These are phyloP conservation scores for Cygnus atratus DNA, from an alignment of 2,113 vertebrate genomes.

Conservation along the genomic window DNA sequence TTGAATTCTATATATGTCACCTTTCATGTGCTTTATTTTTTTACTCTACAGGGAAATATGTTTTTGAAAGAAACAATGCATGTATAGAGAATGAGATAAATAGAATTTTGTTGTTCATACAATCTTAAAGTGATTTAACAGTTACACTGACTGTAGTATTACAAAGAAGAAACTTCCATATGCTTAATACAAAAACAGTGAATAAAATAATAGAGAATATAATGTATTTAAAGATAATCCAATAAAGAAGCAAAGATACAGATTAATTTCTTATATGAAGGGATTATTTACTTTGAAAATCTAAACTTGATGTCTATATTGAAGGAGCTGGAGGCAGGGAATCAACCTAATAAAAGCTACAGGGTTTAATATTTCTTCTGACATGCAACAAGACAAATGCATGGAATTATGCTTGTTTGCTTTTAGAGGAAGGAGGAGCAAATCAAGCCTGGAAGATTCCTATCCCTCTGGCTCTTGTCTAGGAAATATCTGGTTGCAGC, in stretches of 20 bases:
- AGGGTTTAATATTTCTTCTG: neutral
- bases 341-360: neutral
- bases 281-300: neutral
- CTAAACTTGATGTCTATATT: neutral
- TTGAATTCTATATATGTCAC: neutral
- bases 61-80: neutral
- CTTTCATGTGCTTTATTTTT: neutral
- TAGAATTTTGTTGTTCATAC: neutral
- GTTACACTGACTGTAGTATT: neutral
- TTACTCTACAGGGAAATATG: neutral
- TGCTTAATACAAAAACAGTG: neutral
- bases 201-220: neutral
- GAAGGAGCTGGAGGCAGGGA: accelerated
- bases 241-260: neutral
- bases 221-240: neutral
- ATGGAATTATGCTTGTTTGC: neutral
- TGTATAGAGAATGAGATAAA: neutral
- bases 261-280: neutral
- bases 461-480: neutral
- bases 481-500: neutral
- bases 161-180: neutral
- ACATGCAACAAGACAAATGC: accelerated
- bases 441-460: neutral
- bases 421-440: neutral
- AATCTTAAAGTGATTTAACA: neutral